A percentile compares a stretch with the other conserved stretches of the same genome.
Evolutionary conservation across 2,888 invertebrate species (phyloP).

Genomic region (Drosophila anomelani): DNA sequence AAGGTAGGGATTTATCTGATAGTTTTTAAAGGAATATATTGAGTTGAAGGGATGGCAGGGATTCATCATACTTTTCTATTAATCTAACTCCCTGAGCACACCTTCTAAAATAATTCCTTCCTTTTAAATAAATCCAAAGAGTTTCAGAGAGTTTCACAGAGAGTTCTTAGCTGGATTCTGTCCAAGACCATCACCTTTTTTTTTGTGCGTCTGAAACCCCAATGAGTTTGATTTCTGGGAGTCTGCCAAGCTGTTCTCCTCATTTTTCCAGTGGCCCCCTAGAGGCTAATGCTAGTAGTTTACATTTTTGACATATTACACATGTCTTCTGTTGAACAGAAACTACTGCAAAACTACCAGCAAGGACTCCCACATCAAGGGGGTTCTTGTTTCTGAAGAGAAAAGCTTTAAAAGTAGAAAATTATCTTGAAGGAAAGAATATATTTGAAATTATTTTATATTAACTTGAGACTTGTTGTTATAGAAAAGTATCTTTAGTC

Average conservation of each 20-base stretch:
- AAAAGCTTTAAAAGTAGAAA: not conserved
- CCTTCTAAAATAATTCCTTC: no score
- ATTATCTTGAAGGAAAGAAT: not conserved
- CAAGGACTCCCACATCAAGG: not conserved
- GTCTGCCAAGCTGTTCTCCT: constrained; percentile 3
- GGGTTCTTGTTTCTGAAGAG: not conserved
- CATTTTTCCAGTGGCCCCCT: not conserved
- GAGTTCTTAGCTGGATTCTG: not conserved
- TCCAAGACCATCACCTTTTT: not conserved
- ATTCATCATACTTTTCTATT: no score
- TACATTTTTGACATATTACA: constrained; percentile 13
- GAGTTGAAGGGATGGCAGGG: no score
- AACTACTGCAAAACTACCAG: not conserved
- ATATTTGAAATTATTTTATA: no score
- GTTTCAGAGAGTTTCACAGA: not conserved
- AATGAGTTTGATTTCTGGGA: not conserved
- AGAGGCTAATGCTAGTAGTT: not conserved
- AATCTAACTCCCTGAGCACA: not conserved
- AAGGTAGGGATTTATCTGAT: not conserved
- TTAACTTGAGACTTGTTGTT: not conserved
- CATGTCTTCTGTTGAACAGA: not conserved
- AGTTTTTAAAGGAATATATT: no score
- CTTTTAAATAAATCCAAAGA: not conserved
- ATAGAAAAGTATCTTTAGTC: not conserved
- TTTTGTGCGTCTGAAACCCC: not conserved